A percentile compares a stretch with the other conserved stretches of the same genome.
These are phyloP conservation scores for Vulpes ferrilata DNA, from an alignment of 2,113 vertebrate genomes.

Conservation along the genomic window DNA sequence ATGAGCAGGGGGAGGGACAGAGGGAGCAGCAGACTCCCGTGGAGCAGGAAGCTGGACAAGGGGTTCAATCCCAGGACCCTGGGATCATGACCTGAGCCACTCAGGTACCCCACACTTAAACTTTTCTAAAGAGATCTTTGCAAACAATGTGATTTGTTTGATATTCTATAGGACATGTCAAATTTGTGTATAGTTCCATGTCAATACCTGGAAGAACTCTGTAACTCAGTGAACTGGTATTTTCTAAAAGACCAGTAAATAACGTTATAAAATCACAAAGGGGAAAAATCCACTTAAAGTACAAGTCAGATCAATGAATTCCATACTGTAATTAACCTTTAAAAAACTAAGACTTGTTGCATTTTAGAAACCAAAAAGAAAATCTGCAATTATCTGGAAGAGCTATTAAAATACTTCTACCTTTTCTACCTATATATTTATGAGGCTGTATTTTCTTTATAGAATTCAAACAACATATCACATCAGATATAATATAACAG, in stretches of 20 bases:
- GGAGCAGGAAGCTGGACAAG: neutral
- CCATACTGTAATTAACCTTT: neutral
- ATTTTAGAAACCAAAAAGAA: neutral
- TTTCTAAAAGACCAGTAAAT: neutral
- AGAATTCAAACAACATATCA: neutral
- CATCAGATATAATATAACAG: neutral
- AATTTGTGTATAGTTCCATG: no score
- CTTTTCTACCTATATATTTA: neutral
- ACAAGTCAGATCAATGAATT: neutral
- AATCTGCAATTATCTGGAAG: neutral
- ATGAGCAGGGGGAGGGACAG: neutral
- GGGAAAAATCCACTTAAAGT: neutral
- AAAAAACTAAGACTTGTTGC: neutral
- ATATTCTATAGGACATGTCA: neutral
- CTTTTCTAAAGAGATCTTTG: neutral
- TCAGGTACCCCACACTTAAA: neutral
- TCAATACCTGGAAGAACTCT: neutral
- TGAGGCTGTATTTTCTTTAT: neutral
- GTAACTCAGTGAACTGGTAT: neutral
- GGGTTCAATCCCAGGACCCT: neutral
- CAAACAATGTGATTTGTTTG: neutral
- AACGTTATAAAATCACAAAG: neutral
- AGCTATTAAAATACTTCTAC: neutral
- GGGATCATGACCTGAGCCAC: neutral
- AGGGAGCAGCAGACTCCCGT: neutral